These are phyloP conservation scores for Todiramphus chloris DNA, from an alignment of 2,113 vertebrate genomes.

Conservation along the genomic window DNA sequence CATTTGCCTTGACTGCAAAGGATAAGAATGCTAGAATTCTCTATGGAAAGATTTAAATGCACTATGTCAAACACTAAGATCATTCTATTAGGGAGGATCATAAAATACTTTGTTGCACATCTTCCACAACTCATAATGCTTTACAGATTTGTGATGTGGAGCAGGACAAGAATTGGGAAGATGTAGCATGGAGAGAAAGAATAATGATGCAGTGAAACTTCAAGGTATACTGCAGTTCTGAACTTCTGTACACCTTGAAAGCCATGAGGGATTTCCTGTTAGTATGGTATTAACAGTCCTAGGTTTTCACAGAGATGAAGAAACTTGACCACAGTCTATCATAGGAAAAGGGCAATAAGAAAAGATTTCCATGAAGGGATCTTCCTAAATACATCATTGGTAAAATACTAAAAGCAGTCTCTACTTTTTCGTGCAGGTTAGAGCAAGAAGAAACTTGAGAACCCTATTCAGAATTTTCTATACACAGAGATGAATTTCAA, in stretches of 20 bases:
- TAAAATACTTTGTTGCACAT: background rate
- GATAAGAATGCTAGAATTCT: background rate
- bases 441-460: background rate
- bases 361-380: background rate
- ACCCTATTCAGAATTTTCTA: background rate
- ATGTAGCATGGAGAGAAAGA: background rate
- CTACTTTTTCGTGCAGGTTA: background rate
- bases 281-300: background rate
- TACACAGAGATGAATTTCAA: background rate
- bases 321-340: background rate
- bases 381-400: background rate
- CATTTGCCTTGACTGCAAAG: background rate
- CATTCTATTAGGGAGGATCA: background rate
- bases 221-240: background rate
- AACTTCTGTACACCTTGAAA: background rate
- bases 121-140: background rate
- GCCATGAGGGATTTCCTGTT: background rate
- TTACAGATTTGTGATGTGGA: background rate
- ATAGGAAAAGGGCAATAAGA: background rate
- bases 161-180: background rate
- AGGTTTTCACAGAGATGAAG: background rate
- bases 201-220: background rate
- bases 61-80: background rate
- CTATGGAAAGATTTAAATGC: background rate
- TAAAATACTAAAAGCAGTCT: background rate